Base-by-base conservation (phyloP, 2,888 invertebrate species). In the Noctua janthe region DNA sequence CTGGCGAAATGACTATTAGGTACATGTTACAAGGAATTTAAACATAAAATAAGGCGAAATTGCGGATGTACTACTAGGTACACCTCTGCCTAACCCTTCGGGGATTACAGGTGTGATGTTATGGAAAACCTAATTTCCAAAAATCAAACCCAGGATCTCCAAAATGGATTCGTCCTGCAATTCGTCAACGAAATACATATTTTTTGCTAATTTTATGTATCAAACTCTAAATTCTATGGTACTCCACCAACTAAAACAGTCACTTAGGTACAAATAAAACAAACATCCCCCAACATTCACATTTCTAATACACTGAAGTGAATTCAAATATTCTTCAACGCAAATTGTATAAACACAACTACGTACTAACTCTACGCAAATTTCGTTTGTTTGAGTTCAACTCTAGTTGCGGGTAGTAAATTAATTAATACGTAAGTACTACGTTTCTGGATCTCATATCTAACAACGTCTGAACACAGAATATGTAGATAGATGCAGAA, bases 341-440 rank as follows among this genome's bases (percentile, higher is more conserved):
- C 80, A 84, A 86, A 87, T 87, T 85, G 72, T 80, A 71, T 72
- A 54, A 80, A 82, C 83, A 79, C 74, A 79, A 72, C 80, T 73
- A 75, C 75, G 80, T 87, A 59, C 59, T 56, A 81, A 66, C 71
- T 56, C 67, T 70, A 80, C 82, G 82, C 79, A 84, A 86, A 88
- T 88, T 83, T 78, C 69, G 74, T 83, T 83, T 88, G 83, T 90
- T 90, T 90, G 89, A 85, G 83, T 91, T 90, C 77, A 91, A 90
- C 90, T 89, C 87, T 86, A 82, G 87, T 88, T 86, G 81, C 73
- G 73, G 86, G 86, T 87, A 90, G 88, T 92, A 91, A 92, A 92
- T 92, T 92, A 92, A 92, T 92, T 92, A 92, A 91, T 91, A 89
- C 83, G 74, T 83, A 81, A 89, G 91, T 86, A 88, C 88, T 84